Base-by-base conservation (phyloP, 2,888 invertebrate species). In the Habrosyne pyritoides region DNA sequence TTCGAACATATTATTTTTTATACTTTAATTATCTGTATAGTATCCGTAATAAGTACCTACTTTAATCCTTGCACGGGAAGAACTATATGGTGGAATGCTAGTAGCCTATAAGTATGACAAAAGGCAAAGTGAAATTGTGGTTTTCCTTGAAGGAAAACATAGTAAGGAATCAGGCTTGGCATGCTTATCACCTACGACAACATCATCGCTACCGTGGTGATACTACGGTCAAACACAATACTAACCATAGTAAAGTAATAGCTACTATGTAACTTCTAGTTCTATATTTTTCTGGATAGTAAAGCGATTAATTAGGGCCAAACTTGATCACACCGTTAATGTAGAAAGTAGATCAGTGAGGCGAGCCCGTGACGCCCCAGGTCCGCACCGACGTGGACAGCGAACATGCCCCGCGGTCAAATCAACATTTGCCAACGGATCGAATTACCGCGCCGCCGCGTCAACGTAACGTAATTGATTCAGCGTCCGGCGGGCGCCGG, bases 401-500 rank as follows among this genome's bases (percentile, higher is more conserved):
- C 61, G 75, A 75, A 70, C 75, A 74, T 80, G 79, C 80, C 86
- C 83, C 72, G 83, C 82, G 89, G 87, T 83, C 89, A 76, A 87
- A 90, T 86, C 91, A 92, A 91, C 91, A 89, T 91, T 91, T 91
- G 77, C 90, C 79, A 78, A 82, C 79, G 82, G 88, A 90, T 91
- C 84, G 89, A 89, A 89, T 91, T 92, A 91, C 90, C 81, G 79
- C 67, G 74, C 68, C 76, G 75, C 67, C 82, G 81, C 84, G 83
- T 86, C 85, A 85, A 83, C 84, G 83, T 82, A 83, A 83, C 85
- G 77, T 90, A 91, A 91, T 91, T 89, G 90, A 87, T 87, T 88
- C 87, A 84, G 72, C 84, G 87, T 75, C 82, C 82, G 80, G 59
- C 77, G 75, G 73, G 75, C 81, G 81, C 70, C 81, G 77, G 74